A percentile compares a stretch with the other conserved stretches of the same genome.
Evolutionary conservation across 1,140 invertebrate genomes (phyloP).

Genomic region (Subanguina moxae): DNA sequence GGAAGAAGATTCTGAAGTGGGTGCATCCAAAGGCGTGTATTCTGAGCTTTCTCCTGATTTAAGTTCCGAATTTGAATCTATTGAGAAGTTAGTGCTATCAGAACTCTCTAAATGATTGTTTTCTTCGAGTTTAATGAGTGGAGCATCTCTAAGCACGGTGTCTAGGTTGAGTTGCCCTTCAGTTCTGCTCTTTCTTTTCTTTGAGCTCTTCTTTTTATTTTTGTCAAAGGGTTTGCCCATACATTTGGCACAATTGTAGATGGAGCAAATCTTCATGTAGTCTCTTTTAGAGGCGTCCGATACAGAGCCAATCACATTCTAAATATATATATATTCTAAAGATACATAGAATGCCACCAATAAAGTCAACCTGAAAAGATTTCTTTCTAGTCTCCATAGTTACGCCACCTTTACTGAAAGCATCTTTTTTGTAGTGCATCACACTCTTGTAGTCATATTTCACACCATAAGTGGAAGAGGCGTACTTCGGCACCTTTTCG

Average conservation of each 20-base stretch:
- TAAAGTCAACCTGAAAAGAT: slow-evolving; percentile 37
- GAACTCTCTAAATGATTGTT: too few relatives aligned
- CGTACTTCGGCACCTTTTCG: slow-evolving; percentile 44
- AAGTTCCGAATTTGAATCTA: too few relatives aligned
- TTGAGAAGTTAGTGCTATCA: too few relatives aligned
- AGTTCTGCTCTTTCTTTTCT: too few relatives aligned
- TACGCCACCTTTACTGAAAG: slow-evolving; percentile 35
- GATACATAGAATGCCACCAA: background rate
- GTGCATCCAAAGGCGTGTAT: too few relatives aligned
- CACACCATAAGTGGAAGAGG: slow-evolving; percentile 48
- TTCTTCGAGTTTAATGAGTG: too few relatives aligned
- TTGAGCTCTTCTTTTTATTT: too few relatives aligned
- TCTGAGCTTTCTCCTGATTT: too few relatives aligned
- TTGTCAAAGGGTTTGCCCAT: slow-evolving; percentile 39
- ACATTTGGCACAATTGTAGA: slow-evolving; percentile 42
- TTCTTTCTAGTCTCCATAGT: slow-evolving; percentile 45
- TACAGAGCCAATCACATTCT: slow-evolving; percentile 53
- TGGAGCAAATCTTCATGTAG: slow-evolving; percentile 51
- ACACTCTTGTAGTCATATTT: slow-evolving; percentile 52
- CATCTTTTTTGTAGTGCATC: slow-evolving; percentile 53
- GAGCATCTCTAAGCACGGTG: too few relatives aligned
- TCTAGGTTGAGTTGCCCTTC: too few relatives aligned
- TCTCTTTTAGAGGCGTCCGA: slow-evolving; percentile 49
- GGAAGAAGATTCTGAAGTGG: too few relatives aligned
- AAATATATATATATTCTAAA: slow-evolving; percentile 23